Conservation (phyloP, 2,113 vertebrate species). For the Pyxicephalus adspersus region DNA sequence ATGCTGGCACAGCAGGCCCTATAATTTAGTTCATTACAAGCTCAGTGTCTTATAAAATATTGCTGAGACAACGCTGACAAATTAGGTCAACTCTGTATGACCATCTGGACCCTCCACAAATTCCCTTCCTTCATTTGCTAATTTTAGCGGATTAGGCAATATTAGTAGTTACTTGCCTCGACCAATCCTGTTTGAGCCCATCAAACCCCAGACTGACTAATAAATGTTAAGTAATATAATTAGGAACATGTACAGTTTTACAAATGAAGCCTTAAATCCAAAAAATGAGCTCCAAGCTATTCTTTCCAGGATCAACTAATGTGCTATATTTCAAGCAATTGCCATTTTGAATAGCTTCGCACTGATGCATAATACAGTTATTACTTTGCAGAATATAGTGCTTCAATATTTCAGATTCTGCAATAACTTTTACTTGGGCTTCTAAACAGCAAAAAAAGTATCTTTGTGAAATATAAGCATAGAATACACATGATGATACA, state of each 20-base stretch:
- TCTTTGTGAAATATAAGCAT: conserved; percentile 47
- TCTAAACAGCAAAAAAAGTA: conserved; percentile 37
- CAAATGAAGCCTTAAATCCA: conserved; percentile 32
- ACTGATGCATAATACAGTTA: conserved; percentile 53
- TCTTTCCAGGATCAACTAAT: conserved; percentile 42
- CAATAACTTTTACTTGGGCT: conserved; percentile 49
- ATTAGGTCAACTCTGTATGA: background rate
- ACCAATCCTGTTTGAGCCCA: background rate
- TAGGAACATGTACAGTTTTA: conserved; percentile 32
- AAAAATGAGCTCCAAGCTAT: conserved; percentile 33
- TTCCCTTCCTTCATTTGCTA: background rate
- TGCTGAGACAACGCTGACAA: no score
- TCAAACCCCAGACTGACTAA: conserved; percentile 8
- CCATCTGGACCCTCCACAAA: background rate
- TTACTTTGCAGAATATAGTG: conserved; percentile 53
- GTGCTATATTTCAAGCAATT: conserved; percentile 45
- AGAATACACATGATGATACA: conserved; percentile 50
- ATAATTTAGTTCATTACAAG: no score
- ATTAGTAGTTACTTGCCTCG: background rate
- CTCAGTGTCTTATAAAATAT: no score
- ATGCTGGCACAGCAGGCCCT: no score
- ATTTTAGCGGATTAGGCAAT: background rate
- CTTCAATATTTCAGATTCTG: conserved; percentile 47
- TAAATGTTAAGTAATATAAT: conserved; percentile 40
- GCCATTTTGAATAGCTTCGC: conserved; percentile 53